A percentile compares a stretch with the other conserved stretches of the same genome.
These are phyloP conservation scores for Rhamnusium bicolor DNA, from an alignment of 2,888 invertebrate species.

Conservation along the genomic window DNA sequence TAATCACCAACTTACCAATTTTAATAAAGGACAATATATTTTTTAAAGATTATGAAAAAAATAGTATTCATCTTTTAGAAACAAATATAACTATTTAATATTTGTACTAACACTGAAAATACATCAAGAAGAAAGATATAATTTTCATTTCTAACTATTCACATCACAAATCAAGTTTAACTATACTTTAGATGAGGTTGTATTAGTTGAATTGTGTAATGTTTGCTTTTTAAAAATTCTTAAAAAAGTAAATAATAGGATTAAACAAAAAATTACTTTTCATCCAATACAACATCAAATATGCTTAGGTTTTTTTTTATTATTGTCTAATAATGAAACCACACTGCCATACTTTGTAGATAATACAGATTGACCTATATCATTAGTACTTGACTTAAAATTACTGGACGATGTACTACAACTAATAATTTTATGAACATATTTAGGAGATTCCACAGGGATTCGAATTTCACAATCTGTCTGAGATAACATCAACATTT, in stretches of 20 bases:
- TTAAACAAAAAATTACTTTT: slow-evolving; percentile 58
- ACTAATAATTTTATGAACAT: slow-evolving; percentile 55
- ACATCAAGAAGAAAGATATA: too few species aligned
- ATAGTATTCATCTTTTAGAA: too few species aligned
- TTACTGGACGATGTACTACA: slow-evolving; percentile 25
- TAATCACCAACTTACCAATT: too few species aligned
- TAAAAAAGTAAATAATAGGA: not conserved
- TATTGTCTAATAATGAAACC: slow-evolving; percentile 61
- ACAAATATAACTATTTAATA: too few species aligned
- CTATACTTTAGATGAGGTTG: too few species aligned
- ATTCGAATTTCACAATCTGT: slow-evolving; percentile 39
- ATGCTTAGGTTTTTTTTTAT: slow-evolving; percentile 64
- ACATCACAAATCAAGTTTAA: too few species aligned
- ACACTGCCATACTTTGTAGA: slow-evolving; percentile 66
- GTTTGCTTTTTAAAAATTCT: not conserved
- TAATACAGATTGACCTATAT: slow-evolving; percentile 1
- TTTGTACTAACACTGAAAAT: too few species aligned
- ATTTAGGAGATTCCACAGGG: slow-evolving; percentile 64
- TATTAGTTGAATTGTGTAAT: not conserved
- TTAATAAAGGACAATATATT: too few species aligned
- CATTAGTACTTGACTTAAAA: slow-evolving; percentile 19
- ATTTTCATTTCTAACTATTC: too few species aligned
- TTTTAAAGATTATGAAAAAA: too few species aligned
- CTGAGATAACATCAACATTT: not conserved
- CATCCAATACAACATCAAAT: slow-evolving; percentile 70